Evolutionary conservation across 2,797 vertebrate genomes (phyloP).

Genomic region (Chelmon rostratus): DNA sequence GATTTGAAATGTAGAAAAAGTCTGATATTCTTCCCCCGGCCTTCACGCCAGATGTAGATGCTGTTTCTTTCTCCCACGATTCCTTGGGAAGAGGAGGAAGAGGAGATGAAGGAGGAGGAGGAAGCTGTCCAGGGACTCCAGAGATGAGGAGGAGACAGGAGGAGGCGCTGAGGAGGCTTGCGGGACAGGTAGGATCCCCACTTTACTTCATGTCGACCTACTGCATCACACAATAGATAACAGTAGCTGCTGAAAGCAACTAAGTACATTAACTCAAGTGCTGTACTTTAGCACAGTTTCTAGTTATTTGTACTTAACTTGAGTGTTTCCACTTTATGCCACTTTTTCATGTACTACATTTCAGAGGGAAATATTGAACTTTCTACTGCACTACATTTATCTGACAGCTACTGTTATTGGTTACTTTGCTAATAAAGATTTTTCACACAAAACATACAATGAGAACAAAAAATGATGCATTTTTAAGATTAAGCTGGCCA

Average conservation of each 20-base stretch:
- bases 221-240: background rate
- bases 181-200: conserved; percentile 88
- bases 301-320: background rate
- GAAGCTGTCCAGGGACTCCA: conserved; percentile 95
- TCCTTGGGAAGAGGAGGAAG: conserved; percentile 88
- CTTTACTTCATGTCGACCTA: background rate
- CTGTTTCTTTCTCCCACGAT: conserved; percentile 87
- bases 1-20: background rate
- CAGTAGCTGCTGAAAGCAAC: background rate
- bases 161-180: conserved; percentile 90
- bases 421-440: background rate
- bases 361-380: background rate
- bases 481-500: no score
- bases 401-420: no score
- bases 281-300: background rate
- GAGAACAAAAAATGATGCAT: no score
- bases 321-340: background rate
- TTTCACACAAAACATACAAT: no score
- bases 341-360: background rate
- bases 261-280: background rate
- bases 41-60: conserved; percentile 86
- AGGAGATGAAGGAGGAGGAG: conserved; percentile 87
- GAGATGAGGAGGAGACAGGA: conserved; percentile 94
- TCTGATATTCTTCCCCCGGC: background rate
- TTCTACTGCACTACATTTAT: background rate